A percentile compares a stretch with the other conserved stretches of the same genome.
Conservation (phyloP, 1,140 invertebrate genomes). For the Nasonia giraulti region DNA sequence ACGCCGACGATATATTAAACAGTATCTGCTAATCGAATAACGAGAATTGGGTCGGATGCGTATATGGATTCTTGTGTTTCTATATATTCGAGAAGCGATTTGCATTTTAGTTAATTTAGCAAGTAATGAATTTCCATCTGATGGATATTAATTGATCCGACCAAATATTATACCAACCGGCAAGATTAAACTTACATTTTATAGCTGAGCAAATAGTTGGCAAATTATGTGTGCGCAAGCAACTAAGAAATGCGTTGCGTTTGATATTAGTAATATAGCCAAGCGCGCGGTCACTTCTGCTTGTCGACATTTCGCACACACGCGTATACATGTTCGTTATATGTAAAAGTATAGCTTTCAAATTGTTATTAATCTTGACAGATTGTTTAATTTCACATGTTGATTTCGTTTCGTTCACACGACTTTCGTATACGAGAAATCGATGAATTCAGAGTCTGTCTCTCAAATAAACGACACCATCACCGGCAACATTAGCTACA, state of each 20-base stretch:
- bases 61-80: neutral
- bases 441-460: no score
- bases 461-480: no score
- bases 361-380: no score
- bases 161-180: neutral
- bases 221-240: neutral
- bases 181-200: conserved; percentile 7
- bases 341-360: no score
- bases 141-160: neutral
- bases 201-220: neutral
- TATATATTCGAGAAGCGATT: neutral
- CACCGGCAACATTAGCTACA: no score
- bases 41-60: neutral
- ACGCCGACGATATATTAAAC: neutral
- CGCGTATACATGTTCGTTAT: no score
- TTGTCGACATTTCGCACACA: neutral
- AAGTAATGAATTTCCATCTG: neutral
- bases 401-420: no score
- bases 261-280: neutral
- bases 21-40: conserved; percentile 1
- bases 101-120: conserved; percentile 5
- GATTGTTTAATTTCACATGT: no score
- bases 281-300: no score
- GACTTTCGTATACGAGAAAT: no score
- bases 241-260: no score